These are phyloP conservation scores for Unio delphinus DNA, from an alignment of 2,888 invertebrate genomes.

Conservation along the genomic window DNA sequence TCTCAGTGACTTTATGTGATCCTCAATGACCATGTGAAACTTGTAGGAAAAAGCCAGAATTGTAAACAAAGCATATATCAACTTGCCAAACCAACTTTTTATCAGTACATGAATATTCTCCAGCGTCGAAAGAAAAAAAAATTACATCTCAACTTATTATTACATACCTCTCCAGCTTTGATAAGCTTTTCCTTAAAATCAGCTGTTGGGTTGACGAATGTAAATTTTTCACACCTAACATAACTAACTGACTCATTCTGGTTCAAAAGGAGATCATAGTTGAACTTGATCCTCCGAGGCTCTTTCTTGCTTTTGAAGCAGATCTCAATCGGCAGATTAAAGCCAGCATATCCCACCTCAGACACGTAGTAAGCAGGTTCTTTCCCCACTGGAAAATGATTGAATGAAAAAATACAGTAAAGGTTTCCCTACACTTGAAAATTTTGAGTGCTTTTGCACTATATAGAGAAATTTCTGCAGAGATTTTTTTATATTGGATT, in stretches of 20 bases:
- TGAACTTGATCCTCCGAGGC: slow-evolving; percentile 83
- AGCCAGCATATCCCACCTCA: slow-evolving; percentile 97
- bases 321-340: slow-evolving; percentile 90
- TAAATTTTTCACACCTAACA: slow-evolving; percentile 84
- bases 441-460: no score
- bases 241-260: slow-evolving; percentile 79
- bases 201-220: slow-evolving; percentile 88
- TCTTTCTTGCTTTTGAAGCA: slow-evolving; percentile 86
- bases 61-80: no score
- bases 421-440: background rate
- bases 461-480: background rate
- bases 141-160: no score
- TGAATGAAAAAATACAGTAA: background rate
- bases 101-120: no score
- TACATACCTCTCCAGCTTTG: no score
- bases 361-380: slow-evolving; percentile 91
- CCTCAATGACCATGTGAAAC: no score
- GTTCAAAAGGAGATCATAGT: slow-evolving; percentile 89
- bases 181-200: no score
- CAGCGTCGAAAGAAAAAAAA: no score
- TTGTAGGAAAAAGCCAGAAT: no score
- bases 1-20: no score
- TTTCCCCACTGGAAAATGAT: slow-evolving; percentile 82
- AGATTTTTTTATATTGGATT: no score
- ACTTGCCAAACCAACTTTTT: no score